These are phyloP conservation scores for Nerophis ophidion DNA, from an alignment of 2,113 vertebrate genomes.

Conservation along the genomic window DNA sequence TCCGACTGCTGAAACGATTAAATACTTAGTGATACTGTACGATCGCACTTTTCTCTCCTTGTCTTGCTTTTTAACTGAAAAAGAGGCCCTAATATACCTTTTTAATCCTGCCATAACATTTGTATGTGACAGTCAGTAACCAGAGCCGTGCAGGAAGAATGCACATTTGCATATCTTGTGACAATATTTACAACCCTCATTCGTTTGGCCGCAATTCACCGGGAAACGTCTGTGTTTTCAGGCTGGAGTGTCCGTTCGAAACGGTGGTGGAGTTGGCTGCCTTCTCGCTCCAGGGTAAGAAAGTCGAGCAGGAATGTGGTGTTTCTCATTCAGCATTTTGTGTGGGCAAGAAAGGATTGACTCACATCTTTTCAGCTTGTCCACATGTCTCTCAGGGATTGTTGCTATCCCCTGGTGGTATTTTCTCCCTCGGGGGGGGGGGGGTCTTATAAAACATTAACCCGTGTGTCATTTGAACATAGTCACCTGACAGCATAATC, in stretches of 20 bases:
- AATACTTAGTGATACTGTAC: too few relatives aligned
- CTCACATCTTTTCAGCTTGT: slow-evolving; percentile 3
- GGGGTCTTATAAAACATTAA: background rate
- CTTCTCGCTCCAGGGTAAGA: slow-evolving; percentile 94
- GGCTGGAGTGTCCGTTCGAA: slow-evolving; percentile 92
- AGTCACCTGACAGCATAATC: background rate
- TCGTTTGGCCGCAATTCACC: background rate
- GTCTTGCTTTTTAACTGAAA: too few relatives aligned
- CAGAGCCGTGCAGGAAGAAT: too few relatives aligned
- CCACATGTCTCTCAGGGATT: background rate
- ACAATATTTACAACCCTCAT: too few relatives aligned
- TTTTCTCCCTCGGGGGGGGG: background rate
- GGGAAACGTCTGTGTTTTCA: slow-evolving; percentile 46
- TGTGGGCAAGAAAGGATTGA: background rate
- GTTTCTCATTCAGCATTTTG: background rate
- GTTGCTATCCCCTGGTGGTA: background rate
- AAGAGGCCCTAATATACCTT: too few relatives aligned
- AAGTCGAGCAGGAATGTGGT: slow-evolving; percentile 37
- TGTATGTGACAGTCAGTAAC: too few relatives aligned
- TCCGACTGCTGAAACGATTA: too few relatives aligned
- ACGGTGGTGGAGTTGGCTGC: slow-evolving; percentile 87
- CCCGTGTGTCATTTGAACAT: background rate
- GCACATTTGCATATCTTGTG: too few relatives aligned
- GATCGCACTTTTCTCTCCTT: too few relatives aligned
- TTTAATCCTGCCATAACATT: too few relatives aligned